A percentile compares a stretch with the other conserved stretches of the same genome.
Evolutionary conservation across 2,888 invertebrate species (phyloP).

Genomic region (Temnothorax unifasciatus): DNA sequence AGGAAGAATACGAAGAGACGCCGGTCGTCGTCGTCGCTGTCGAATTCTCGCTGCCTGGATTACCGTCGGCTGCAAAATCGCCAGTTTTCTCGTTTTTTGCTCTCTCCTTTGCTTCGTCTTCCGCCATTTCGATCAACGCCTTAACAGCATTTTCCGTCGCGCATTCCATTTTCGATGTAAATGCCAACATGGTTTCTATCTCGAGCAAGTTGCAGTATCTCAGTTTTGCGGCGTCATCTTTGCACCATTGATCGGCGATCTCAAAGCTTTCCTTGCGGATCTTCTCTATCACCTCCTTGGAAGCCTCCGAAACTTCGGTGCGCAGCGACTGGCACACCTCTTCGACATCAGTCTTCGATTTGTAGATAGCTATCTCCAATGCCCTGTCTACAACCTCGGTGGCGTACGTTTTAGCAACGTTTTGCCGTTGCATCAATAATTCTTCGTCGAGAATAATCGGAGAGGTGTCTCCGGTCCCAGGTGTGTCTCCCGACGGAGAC

Average conservation of each 20-base stretch:
- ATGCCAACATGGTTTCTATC: conserved; percentile 80
- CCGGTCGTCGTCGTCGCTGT: conserved; percentile 28
- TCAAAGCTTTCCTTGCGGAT: conserved; percentile 82
- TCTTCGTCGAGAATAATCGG: conserved; percentile 73
- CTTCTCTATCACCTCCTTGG: conserved; percentile 81
- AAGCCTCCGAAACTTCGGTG: conserved; percentile 82
- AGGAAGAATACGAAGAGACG: conserved; percentile 65
- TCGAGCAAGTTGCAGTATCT: conserved; percentile 80
- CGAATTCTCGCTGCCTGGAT: conserved; percentile 49
- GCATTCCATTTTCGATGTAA: conserved; percentile 82
- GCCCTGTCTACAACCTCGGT: conserved; percentile 85
- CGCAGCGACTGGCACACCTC: conserved; percentile 84
- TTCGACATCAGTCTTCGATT: conserved; percentile 85
- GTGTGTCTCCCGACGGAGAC: conserved; percentile 45
- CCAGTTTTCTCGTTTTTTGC: conserved; percentile 69
- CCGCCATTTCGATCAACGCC: conserved; percentile 85
- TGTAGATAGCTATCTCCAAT: conserved; percentile 84
- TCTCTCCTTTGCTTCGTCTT: conserved; percentile 83
- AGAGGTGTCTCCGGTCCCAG: conserved; percentile 29
- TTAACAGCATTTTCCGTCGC: conserved; percentile 85
- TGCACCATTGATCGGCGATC: conserved; percentile 78
- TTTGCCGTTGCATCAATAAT: conserved; percentile 75
- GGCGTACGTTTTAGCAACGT: conserved; percentile 82
- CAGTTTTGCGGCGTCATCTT: conserved; percentile 75
- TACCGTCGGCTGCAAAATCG: conserved; percentile 43